Percentiles rank a stretch among this genome's conserved stretches.
phyloP scores from a whole-genome alignment of 2,797 vertebrate species.

The Lepilemur ruficaudatus region DNA sequence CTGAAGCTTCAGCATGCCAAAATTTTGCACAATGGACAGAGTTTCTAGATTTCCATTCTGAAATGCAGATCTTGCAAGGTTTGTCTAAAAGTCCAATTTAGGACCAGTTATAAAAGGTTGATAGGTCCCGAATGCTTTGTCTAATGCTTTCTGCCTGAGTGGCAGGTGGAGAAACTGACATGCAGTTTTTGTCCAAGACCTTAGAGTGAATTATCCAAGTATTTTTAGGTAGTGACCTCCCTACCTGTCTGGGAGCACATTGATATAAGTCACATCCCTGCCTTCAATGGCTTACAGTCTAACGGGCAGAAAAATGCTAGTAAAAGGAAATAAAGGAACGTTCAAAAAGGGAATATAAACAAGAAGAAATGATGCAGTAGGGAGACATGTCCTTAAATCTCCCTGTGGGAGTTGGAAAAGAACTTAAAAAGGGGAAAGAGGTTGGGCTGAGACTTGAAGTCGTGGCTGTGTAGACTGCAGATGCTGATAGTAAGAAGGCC shows the following conservation, averaged over 20 bases:
- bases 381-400: background rate
- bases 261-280: background rate
- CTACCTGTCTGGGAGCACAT: background rate
- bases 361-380: background rate
- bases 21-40: background rate
- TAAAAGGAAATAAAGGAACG: background rate
- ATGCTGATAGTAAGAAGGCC: background rate
- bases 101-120: background rate
- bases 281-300: background rate
- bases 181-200: background rate
- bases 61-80: background rate
- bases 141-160: background rate
- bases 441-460: background rate
- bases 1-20: background rate
- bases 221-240: background rate
- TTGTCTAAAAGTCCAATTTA: background rate
- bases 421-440: background rate
- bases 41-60: background rate
- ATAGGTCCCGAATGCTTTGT: accelerated
- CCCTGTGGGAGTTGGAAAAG: background rate
- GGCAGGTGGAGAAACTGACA: background rate
- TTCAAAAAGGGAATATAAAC: background rate
- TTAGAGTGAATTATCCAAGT: background rate
- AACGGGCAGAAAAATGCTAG: background rate
- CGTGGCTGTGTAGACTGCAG: background rate